Base-by-base conservation (phyloP, 1,140 invertebrate genomes). In the Leptopilina clavipes region DNA sequence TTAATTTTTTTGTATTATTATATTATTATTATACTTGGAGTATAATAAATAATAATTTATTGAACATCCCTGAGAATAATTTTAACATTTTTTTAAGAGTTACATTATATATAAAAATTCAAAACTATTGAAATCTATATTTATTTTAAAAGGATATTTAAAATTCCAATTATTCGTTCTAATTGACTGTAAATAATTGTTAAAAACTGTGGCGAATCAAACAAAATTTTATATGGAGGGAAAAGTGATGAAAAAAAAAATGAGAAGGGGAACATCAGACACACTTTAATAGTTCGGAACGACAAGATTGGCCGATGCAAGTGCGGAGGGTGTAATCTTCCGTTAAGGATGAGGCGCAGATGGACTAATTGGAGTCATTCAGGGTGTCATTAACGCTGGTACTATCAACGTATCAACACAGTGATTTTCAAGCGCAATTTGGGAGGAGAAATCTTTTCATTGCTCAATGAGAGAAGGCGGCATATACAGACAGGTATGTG, bases 351-450 rank as follows among this genome's bases (percentile, higher is more conserved):
- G 59, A 65, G 59, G 70, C 19, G 71, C 43, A 73, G 80, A 88
- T 86, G 85, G 83, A 86, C 84, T 89, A 90, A 89, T 89, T 87
- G 83, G 86, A 88, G 84, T 88, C 87, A 87, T 89, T 88, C 84
- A 86, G 18, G 65, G 78, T 82, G 76, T 88, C 84, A 85, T 89
- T 88, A 89, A 76, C 72, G 76, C 18, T 74, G 80, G 81, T 84
- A 81, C 79, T 78, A 78, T 84, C 80, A 77, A 65, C 74, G 77
- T 84, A 83, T 87, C 76, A 85, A 78, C 81, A 74, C 54, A 76
- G 76, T 83, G 80, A 86, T 85, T 88, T 83, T 79, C 70, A 81
- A 76, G 74, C 81, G 75, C 79, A 81, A 77, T 73, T 73, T 72
- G 73, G 0, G 37, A 40, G 79, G 80, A 79, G 82, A 86, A 87